Conservation (phyloP, 2,888 invertebrate genomes). For the Calephelis perditalis region DNA sequence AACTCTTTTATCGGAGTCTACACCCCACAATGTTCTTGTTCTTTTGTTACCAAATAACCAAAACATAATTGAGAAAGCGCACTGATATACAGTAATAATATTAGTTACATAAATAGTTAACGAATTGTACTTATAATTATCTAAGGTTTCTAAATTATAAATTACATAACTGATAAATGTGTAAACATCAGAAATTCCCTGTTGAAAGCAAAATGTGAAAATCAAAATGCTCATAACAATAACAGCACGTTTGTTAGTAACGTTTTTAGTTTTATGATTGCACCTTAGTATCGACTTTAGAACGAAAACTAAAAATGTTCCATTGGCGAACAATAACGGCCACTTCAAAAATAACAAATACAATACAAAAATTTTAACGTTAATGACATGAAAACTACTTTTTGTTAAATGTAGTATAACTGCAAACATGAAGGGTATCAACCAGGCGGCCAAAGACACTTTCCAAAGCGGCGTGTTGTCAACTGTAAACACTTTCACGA, state of each 20-base stretch:
- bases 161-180: conserved; percentile 40
- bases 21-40: conserved; percentile 52
- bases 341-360: conserved; percentile 51
- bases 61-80: conserved; percentile 53
- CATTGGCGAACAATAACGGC: conserved; percentile 53
- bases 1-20: conserved; percentile 19
- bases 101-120: conserved; percentile 30
- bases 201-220: conserved; percentile 57
- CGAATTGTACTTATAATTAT: conserved; percentile 14
- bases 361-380: conserved; percentile 32
- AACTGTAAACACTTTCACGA: conserved; percentile 52
- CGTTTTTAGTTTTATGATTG: conserved; percentile 33
- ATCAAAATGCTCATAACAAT: conserved; percentile 54
- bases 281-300: conserved; percentile 44
- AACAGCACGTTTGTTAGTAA: conserved; percentile 44
- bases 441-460: conserved; percentile 48
- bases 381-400: conserved; percentile 26
- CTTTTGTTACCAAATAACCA: conserved; percentile 62
- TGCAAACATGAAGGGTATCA: conserved; percentile 39
- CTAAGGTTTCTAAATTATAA: conserved; percentile 23
- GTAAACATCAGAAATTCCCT: conserved; percentile 47
- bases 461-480: conserved; percentile 37
- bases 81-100: conserved; percentile 48
- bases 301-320: conserved; percentile 44
- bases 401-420: conserved; percentile 31